A percentile compares a stretch with the other conserved stretches of the same genome.
These are phyloP conservation scores for Gymnothorax javanicus DNA, from an alignment of 2,797 vertebrate genomes.

Conservation along the genomic window DNA sequence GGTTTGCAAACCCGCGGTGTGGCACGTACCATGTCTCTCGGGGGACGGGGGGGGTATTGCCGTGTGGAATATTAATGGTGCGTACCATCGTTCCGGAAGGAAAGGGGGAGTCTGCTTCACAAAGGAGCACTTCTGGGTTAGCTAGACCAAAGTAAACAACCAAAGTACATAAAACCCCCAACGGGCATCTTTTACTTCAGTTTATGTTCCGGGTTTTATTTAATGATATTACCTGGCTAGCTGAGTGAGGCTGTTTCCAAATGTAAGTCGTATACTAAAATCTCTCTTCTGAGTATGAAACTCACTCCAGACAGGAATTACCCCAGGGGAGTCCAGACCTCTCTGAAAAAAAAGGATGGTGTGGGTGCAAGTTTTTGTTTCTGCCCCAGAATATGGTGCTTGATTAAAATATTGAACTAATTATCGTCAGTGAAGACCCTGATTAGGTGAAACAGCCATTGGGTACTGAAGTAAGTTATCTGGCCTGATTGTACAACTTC, in stretches of 20 bases:
- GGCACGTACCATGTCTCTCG: too few relatives aligned
- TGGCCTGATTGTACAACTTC: too few relatives aligned
- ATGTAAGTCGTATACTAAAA: too few relatives aligned
- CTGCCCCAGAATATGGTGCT: background rate
- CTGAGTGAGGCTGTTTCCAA: too few relatives aligned
- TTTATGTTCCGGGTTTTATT: too few relatives aligned
- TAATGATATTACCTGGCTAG: too few relatives aligned
- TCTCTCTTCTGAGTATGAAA: background rate
- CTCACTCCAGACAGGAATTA: background rate
- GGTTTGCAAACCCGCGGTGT: background rate
- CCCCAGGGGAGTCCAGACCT: too few relatives aligned
- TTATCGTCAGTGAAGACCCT: background rate
- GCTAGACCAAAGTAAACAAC: too few relatives aligned
- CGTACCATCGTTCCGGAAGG: background rate
- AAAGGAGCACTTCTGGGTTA: background rate
- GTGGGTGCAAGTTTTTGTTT: background rate
- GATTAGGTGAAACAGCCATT: background rate
- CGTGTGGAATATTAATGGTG: background rate
- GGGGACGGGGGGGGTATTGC: too few relatives aligned
- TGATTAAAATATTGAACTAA: background rate
- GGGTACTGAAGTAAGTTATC: background rate
- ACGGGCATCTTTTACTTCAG: too few relatives aligned
- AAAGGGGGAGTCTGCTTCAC: background rate
- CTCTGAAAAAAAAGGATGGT: background rate
- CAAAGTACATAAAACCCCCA: too few relatives aligned